Evolutionary conservation across 2,113 vertebrate genomes (phyloP).

Genomic region (Peromyscus leucopus): DNA sequence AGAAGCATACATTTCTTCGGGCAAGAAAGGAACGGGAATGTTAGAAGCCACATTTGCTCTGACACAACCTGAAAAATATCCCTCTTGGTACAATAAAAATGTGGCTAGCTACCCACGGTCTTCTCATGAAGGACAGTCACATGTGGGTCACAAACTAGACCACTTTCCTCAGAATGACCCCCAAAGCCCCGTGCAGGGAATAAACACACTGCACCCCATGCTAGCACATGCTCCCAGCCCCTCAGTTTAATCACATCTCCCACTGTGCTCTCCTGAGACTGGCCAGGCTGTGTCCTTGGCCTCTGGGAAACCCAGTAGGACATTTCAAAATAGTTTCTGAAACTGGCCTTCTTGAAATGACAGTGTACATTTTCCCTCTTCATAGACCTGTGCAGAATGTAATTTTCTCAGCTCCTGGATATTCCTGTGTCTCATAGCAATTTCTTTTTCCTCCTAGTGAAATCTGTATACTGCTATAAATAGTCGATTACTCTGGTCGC

Average conservation of each 20-base stretch:
- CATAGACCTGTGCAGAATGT: neutral
- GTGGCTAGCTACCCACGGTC: neutral
- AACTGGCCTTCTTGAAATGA: slow-evolving; percentile 20
- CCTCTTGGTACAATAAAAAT: slow-evolving; percentile 62
- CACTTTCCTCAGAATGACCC: neutral
- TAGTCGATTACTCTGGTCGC: neutral
- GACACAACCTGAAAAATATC: slow-evolving; percentile 65
- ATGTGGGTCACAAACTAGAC: slow-evolving; percentile 8
- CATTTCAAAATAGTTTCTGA: neutral
- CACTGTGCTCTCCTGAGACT: neutral
- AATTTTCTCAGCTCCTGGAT: neutral
- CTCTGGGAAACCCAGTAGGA: neutral
- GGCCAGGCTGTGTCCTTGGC: neutral
- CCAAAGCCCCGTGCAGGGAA: neutral
- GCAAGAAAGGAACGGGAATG: slow-evolving; percentile 49
- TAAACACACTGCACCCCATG: neutral
- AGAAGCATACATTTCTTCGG: slow-evolving; percentile 65
- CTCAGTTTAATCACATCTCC: neutral
- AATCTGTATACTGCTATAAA: neutral
- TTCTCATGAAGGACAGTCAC: slow-evolving; percentile 33
- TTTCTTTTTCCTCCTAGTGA: neutral
- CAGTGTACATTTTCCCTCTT: neutral
- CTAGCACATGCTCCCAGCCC: neutral
- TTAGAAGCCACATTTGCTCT: slow-evolving; percentile 64
- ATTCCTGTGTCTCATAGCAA: neutral